Conservation (phyloP, 2,113 vertebrate species). For the Tiliqua scincoides region DNA sequence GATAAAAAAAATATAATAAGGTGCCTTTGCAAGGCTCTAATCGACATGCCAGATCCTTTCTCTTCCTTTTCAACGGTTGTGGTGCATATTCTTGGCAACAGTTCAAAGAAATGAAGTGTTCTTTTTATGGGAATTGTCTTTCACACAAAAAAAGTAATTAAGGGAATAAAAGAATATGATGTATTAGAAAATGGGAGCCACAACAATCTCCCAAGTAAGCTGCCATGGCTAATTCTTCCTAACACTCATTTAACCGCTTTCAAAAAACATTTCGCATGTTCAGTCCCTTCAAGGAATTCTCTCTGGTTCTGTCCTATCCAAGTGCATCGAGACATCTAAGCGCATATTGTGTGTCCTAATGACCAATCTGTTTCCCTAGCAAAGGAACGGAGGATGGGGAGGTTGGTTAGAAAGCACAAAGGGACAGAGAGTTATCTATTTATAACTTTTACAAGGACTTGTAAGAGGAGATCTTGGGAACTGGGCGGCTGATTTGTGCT, state of each 20-base stretch:
- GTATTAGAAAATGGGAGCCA: conserved; percentile 71
- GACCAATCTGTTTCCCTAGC: conserved; percentile 71
- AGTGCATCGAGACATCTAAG: conserved; percentile 69
- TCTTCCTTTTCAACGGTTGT: conserved; percentile 64
- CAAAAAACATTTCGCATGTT: conserved; percentile 58
- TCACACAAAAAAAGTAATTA: conserved; percentile 67
- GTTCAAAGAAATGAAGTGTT: conserved; percentile 70
- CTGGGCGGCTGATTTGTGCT: conserved; percentile 71
- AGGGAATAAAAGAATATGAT: conserved; percentile 64
- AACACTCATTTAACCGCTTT: conserved; percentile 50
- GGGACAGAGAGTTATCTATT: conserved; percentile 70
- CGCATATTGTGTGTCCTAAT: conserved; percentile 69
- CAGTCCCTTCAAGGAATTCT: conserved; percentile 45
- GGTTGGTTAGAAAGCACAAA: conserved; percentile 56
- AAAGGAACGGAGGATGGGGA: conserved; percentile 51
- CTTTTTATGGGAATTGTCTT: conserved; percentile 73
- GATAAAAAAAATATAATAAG: conserved; percentile 27
- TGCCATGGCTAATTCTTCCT: conserved; percentile 66
- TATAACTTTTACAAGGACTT: conserved; percentile 71
- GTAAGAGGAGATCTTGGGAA: conserved; percentile 84
- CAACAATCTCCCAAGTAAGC: conserved; percentile 63
- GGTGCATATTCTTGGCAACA: conserved; percentile 65
- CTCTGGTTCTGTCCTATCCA: conserved; percentile 63
- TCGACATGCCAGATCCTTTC: conserved; percentile 66
- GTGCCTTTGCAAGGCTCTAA: conserved; percentile 69